A percentile compares a stretch with the other conserved stretches of the same genome.
Evolutionary conservation across 2,113 vertebrate species (phyloP).

Genomic region (Pseudolaguvia tuberculata): DNA sequence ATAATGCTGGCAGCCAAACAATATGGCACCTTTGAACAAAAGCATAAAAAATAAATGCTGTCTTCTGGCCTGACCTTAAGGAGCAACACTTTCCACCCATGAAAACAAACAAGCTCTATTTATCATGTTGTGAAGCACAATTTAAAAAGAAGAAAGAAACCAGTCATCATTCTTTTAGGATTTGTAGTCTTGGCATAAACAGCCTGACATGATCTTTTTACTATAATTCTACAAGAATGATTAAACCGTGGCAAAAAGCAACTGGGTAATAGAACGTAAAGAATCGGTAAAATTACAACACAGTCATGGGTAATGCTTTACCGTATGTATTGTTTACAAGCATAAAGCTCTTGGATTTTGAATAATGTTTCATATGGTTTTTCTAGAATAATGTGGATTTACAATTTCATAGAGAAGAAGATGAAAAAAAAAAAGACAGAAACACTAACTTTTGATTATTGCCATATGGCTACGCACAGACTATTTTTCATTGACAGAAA

Average conservation of each 20-base stretch:
- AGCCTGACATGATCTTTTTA: neutral
- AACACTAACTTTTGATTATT: no score
- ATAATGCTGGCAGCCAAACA: slow-evolving; percentile 43
- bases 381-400: neutral
- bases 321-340: neutral
- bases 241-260: neutral
- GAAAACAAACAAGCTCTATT: slow-evolving; percentile 22
- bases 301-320: neutral
- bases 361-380: neutral
- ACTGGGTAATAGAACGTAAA: neutral
- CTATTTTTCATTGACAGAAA: neutral
- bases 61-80: slow-evolving; percentile 52
- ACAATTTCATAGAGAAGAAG: neutral
- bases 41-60: slow-evolving; percentile 21
- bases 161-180: slow-evolving; percentile 48
- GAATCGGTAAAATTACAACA: neutral
- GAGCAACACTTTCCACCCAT: slow-evolving; percentile 37
- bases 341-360: neutral
- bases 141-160: neutral
- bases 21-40: slow-evolving; percentile 29
- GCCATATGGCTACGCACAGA: no score
- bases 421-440: no score
- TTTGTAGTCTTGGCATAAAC: slow-evolving; percentile 13
- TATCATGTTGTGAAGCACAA: slow-evolving; percentile 10
- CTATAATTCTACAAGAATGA: neutral